Conservation (phyloP, 1,140 invertebrate genomes). For the Adelges cooleyi region DNA sequence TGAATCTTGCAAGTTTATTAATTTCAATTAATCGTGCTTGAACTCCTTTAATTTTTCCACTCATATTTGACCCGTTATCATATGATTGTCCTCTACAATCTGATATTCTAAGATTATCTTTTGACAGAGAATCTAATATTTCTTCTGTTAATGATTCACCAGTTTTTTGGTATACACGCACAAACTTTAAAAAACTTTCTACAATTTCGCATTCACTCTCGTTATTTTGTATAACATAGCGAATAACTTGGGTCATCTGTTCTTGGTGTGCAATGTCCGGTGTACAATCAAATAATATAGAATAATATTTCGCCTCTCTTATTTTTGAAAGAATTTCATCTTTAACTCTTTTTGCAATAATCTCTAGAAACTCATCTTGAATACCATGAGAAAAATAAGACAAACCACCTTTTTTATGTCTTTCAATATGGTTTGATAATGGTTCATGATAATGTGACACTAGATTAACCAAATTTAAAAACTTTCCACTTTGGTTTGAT, state of each 20-base stretch:
- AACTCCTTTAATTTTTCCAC: not conserved
- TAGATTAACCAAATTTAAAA: not conserved
- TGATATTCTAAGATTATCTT: conserved; percentile 2
- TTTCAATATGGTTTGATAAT: not conserved
- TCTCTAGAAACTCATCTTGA: conserved; percentile 16
- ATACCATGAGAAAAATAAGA: not conserved
- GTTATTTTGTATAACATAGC: not conserved
- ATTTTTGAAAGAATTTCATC: conserved; percentile 26
- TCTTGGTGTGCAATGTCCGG: conserved; percentile 26
- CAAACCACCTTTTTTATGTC: not conserved
- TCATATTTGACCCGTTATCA: conserved; percentile 5
- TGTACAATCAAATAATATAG: not conserved
- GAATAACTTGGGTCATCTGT: conserved; percentile 17
- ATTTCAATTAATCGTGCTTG: not conserved
- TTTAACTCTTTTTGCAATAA: conserved; percentile 28
- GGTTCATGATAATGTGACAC: not conserved
- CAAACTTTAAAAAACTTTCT: not conserved
- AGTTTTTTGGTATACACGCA: not conserved
- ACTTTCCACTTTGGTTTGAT: not conserved
- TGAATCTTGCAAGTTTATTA: not conserved
- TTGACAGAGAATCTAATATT: not conserved
- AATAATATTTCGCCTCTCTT: not conserved
- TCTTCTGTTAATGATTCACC: not conserved
- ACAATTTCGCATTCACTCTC: not conserved
- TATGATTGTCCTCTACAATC: conserved; percentile 2